These are phyloP conservation scores for Takifugu rubripes DNA, from an alignment of 2,797 vertebrate species.

Conservation along the genomic window DNA sequence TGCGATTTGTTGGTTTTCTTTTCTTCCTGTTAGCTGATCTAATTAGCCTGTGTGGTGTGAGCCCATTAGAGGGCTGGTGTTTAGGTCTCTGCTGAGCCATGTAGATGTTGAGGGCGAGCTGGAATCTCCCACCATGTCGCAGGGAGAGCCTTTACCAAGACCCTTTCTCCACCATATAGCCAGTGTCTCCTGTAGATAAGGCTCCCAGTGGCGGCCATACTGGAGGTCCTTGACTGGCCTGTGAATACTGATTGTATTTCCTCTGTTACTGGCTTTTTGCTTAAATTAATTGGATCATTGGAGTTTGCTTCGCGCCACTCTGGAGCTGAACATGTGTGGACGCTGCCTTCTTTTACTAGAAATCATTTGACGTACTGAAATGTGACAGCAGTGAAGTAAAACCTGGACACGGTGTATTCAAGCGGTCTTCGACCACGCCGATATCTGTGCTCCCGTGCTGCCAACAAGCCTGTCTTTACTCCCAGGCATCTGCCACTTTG, in stretches of 20 bases:
- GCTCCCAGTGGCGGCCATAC: conserved; percentile 14
- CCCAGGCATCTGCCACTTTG: conserved; percentile 1
- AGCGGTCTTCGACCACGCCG: neutral
- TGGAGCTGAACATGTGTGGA: neutral
- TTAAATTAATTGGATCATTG: conserved; percentile 5
- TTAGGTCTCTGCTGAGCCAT: conserved; percentile 75
- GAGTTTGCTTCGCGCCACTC: neutral
- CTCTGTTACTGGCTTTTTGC: conserved; percentile 9
- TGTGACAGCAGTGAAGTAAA: neutral
- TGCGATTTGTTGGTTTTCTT: conserved; percentile 47
- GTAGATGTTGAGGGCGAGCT: conserved; percentile 80
- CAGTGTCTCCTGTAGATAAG: conserved; percentile 43
- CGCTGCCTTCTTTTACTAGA: conserved; percentile 1
- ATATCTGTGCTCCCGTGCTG: conserved; percentile 1
- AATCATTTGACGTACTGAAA: too few species aligned
- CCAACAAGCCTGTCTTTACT: neutral
- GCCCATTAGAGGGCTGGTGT: conserved; percentile 49
- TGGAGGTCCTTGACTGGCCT: conserved; percentile 14
- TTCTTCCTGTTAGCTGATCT: conserved; percentile 51
- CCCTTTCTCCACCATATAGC: conserved; percentile 42
- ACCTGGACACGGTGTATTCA: conserved; percentile 17
- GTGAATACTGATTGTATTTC: conserved; percentile 58
- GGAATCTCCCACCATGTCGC: conserved; percentile 77
- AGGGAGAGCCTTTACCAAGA: conserved; percentile 55
- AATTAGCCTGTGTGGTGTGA: conserved; percentile 48